These are phyloP conservation scores for Steromphala cineraria DNA, from an alignment of 2,888 invertebrate genomes.

Conservation along the genomic window DNA sequence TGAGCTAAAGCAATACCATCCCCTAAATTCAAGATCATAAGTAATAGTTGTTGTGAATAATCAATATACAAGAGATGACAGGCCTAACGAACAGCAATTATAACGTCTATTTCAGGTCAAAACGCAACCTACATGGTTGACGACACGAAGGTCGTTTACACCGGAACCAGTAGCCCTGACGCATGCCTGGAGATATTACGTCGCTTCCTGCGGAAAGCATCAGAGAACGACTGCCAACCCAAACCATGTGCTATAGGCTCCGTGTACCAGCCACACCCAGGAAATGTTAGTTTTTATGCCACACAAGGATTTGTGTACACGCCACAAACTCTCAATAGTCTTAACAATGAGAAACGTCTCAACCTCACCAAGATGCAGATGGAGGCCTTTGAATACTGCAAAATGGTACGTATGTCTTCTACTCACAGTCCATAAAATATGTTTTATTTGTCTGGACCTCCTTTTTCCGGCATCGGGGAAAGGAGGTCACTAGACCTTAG, in stretches of 20 bases:
- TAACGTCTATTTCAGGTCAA: conserved; percentile 31
- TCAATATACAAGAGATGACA: no score
- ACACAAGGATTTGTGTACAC: conserved; percentile 58
- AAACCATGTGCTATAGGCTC: conserved; percentile 70
- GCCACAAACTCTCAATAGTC: conserved; percentile 46
- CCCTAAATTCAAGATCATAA: no score
- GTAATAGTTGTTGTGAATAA: no score
- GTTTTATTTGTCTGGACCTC: no score
- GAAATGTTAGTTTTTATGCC: conserved; percentile 54
- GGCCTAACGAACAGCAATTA: no score
- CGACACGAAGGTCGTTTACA: no score
- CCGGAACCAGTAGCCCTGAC: conserved; percentile 55
- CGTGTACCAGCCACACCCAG: conserved; percentile 60
- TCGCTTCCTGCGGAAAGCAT: conserved; percentile 48
- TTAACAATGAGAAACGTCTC: conserved; percentile 46
- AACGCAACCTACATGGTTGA: background rate
- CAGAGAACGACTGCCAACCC: conserved; percentile 57
- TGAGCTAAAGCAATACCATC: no score
- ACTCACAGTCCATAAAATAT: no score
- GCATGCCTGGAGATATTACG: conserved; percentile 55
- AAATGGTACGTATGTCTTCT: conserved; percentile 41
- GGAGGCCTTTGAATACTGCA: conserved; percentile 53
- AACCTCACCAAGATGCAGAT: conserved; percentile 47
- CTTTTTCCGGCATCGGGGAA: no score
- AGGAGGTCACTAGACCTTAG: no score